phyloP scores from a whole-genome alignment of 2,888 invertebrate genomes.

The Orgyia antiqua region DNA sequence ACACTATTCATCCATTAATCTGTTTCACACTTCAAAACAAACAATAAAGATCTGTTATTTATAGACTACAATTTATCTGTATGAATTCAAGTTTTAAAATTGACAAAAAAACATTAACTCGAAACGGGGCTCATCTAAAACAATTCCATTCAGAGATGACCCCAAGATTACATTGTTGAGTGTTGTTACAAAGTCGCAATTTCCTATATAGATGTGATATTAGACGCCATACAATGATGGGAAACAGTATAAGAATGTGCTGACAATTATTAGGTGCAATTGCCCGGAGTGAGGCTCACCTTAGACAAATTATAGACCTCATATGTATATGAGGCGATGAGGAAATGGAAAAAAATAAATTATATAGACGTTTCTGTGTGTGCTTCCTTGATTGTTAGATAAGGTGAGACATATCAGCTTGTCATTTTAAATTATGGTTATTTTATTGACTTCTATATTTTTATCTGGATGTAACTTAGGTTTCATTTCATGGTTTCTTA shows the following conservation, averaged over 20 bases:
- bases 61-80: no score
- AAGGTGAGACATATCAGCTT: slow-evolving; percentile 5
- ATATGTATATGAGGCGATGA: slow-evolving; percentile 20
- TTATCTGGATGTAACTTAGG: slow-evolving; percentile 25
- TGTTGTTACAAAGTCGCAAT: slow-evolving; percentile 28
- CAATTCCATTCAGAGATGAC: slow-evolving; percentile 26
- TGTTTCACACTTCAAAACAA: no score
- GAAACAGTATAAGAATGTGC: slow-evolving; percentile 26
- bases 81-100: no score
- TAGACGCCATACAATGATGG: slow-evolving; percentile 39
- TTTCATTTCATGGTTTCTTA: slow-evolving; percentile 22
- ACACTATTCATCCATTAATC: no score
- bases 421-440: slow-evolving; percentile 8
- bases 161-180: slow-evolving; percentile 25
- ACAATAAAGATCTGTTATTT: no score
- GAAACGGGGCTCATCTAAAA: slow-evolving; percentile 23
- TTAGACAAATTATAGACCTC: slow-evolving; percentile 23
- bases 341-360: slow-evolving; percentile 15
- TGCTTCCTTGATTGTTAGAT: slow-evolving; percentile 9
- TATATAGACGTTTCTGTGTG: slow-evolving; percentile 1
- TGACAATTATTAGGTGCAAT: slow-evolving; percentile 48
- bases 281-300: slow-evolving; percentile 31
- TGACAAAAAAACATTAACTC: slow-evolving; percentile 19
- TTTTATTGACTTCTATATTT: background rate
- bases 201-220: slow-evolving; percentile 31